These are phyloP conservation scores for Coturnix japonica DNA, from an alignment of 2,113 vertebrate species.

Conservation along the genomic window DNA sequence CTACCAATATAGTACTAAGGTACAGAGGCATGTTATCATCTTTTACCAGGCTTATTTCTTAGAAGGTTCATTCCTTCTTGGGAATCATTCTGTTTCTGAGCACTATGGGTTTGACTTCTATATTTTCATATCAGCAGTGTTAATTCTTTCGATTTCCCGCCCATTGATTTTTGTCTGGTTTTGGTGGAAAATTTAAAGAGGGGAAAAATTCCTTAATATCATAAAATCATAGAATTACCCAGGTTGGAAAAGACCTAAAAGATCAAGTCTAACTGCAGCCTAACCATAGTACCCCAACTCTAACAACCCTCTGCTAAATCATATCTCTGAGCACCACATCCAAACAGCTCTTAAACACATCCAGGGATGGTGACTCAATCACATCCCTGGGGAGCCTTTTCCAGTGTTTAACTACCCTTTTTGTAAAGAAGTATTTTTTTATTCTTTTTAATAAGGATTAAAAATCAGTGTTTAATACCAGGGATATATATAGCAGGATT, in stretches of 20 bases:
- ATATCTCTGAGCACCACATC: too few relatives aligned
- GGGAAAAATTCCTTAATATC: neutral
- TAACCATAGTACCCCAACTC: too few relatives aligned
- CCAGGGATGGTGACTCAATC: too few relatives aligned
- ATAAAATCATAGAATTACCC: too few relatives aligned
- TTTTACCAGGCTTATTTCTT: neutral
- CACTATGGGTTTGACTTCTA: neutral
- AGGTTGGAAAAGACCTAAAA: too few relatives aligned
- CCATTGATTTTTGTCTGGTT: neutral
- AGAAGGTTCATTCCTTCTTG: neutral
- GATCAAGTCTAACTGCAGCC: too few relatives aligned
- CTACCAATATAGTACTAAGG: neutral
- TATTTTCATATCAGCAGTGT: neutral
- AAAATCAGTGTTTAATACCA: neutral
- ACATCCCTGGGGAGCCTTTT: too few relatives aligned
- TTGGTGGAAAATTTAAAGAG: neutral
- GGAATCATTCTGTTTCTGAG: neutral
- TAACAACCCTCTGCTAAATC: too few relatives aligned
- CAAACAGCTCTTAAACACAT: too few relatives aligned
- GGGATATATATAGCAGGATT: neutral
- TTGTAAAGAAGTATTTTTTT: neutral
- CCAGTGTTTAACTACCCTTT: too few relatives aligned
- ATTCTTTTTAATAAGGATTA: neutral
- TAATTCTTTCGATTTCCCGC: neutral
- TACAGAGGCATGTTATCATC: neutral